Base-by-base conservation (phyloP, 2,888 invertebrate species). In the Agonopterix arenella region DNA sequence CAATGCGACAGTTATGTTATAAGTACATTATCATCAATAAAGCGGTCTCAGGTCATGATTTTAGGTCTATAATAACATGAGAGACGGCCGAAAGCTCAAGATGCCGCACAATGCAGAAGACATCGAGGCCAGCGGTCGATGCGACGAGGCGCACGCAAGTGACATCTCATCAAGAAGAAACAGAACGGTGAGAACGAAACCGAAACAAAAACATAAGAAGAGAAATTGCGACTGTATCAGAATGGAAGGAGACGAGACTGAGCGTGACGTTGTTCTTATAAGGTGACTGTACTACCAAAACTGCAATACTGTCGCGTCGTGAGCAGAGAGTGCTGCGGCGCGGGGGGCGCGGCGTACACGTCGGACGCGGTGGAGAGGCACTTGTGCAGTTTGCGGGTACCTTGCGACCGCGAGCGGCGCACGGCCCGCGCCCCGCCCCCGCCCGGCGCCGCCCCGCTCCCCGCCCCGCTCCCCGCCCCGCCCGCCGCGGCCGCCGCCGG, bases 301-400 rank as follows among this genome's bases (percentile, higher is more conserved):
- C 95, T 96, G 95, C 94, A 95, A 95, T 95, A 96, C 93, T 95
- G 95, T 91, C 95, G 93, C 92, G 95, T 93, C 91, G 93, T 93
- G 90, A 93, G 93, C 90, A 94, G 92, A 90, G 90, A 90, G 90
- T 92, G 90, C 82, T 84, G 89, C 85, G 88, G 90, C 90, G 90
- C 85, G 90, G 86, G 84, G 81, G 88, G 84, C 89, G 88, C 90
- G 86, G 83, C 90, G 90, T 91, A 94, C 89, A 93, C 93, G 92
- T 94, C 94, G 90, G 94, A 94, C 90, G 95, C 94, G 80, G 95
- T 94, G 90, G 95, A 95, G 90, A 95, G 93, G 93, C 95, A 95
- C 93, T 95, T 95, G 93, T 95, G 95, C 90, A 95, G 94, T 92
- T 94, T 94, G 91, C 94, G 94, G 92, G 95, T 96, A 95, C 97